Evolutionary conservation across 2,113 vertebrate species (phyloP).

Genomic region (Microcebus lehilahytsara): DNA sequence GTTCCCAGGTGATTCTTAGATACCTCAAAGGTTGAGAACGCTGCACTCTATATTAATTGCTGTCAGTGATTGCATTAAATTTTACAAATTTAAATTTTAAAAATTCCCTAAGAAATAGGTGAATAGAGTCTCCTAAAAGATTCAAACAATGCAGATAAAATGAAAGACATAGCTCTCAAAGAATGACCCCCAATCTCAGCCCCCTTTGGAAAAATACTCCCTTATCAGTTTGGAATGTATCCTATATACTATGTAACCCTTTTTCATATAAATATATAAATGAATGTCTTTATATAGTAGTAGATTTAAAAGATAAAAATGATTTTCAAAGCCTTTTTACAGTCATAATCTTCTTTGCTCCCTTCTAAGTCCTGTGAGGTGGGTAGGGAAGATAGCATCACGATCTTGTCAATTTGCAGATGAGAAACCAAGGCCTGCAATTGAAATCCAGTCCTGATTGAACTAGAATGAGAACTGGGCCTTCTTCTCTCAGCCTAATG

Average conservation of each 20-base stretch:
- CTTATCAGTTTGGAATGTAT: neutral
- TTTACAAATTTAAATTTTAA: constrained; percentile 21
- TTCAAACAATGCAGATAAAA: neutral
- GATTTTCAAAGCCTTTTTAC: constrained; percentile 22
- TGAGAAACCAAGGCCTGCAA: neutral
- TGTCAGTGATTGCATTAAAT: neutral
- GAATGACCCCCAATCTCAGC: neutral
- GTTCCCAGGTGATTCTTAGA: neutral
- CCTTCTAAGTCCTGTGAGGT: neutral
- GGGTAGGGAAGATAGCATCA: neutral
- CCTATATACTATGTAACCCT: neutral
- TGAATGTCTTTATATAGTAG: neutral
- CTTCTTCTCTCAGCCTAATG: neutral
- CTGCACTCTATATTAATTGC: neutral
- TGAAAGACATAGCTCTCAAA: neutral
- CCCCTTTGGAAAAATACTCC: neutral
- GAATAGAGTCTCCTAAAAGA: neutral
- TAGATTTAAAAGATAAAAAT: neutral
- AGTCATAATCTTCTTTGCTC: neutral
- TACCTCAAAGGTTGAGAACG: neutral
- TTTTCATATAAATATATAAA: neutral
- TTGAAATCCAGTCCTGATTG: neutral
- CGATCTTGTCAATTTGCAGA: neutral
- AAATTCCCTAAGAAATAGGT: neutral
- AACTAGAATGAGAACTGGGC: neutral